Base-by-base conservation (phyloP, 2,113 vertebrate genomes). In the Pithys albifrons region DNA sequence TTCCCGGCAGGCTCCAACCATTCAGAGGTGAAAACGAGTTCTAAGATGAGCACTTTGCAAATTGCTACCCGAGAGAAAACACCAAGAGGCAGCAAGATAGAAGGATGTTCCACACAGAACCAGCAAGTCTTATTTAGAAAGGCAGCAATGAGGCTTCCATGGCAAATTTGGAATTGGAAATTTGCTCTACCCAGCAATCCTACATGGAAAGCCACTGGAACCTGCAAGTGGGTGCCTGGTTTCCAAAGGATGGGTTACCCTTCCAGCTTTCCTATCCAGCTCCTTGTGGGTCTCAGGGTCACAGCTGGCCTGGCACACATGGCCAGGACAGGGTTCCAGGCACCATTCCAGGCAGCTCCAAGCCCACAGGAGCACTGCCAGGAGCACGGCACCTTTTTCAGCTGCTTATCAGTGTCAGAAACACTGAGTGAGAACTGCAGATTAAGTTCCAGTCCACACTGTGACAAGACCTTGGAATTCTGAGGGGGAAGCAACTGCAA, bases 361-460 rank as follows among this genome's bases (percentile, higher is more conserved):
- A 4, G 31, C 49, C 76, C 64, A 15, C 1, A 4, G 0, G 15
- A 72, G 58, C 2, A 7, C 64, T 28, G 74, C 73, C 43, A 69
- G 43, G 3, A 58, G 67, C 9, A 59, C 67, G 70, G 14, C 57
- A 45, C 31, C 48, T 5, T 16, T 19, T 19, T 35, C 7, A 58
- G 67, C 3, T 19, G 62, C 82, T 75, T 66, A 19, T 45, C 18
- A 2, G 46, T 2, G 14, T 10, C 64, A 45, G n/a, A 51, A 65
- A 91, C 66, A 58, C 2, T 19, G 13, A 33, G 33, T 28, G 11
- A 22, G 33, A n/a, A 10, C 17, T 6, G 41, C 17, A 70, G 48
- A 28, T 4, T 2, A 59, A 10, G 19, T 19, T 81, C 31, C 0
- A 0, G 13, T 16, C 6, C 33, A 29, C 19, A 5, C n/a, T 33